These are phyloP conservation scores for Vesta saturnalis DNA, from an alignment of 2,888 invertebrate genomes.

Conservation along the genomic window DNA sequence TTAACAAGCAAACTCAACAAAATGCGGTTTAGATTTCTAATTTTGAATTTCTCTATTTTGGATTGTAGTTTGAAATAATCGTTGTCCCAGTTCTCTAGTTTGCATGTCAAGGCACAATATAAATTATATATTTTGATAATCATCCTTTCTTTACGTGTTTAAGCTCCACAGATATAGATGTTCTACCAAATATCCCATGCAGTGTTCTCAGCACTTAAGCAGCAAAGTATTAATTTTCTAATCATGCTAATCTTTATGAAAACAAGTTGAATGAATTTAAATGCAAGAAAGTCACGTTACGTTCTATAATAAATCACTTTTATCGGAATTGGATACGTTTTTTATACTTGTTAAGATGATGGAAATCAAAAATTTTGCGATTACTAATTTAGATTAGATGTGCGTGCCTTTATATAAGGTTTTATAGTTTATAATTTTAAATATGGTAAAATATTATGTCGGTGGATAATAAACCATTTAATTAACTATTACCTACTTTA, in stretches of 20 bases:
- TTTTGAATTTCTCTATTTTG: constrained; percentile 27
- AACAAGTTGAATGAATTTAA: not conserved
- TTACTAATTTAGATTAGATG: not conserved
- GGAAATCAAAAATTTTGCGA: not conserved
- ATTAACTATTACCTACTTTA: not conserved
- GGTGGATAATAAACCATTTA: not conserved
- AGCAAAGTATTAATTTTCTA: not conserved
- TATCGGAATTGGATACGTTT: not conserved
- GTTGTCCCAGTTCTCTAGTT: constrained; percentile 14
- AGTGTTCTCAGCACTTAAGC: too few relatives aligned
- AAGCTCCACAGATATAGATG: too few relatives aligned
- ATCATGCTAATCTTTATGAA: not conserved
- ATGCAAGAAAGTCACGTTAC: not conserved
- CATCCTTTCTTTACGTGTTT: not conserved
- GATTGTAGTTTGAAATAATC: constrained; percentile 10
- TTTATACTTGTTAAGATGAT: not conserved
- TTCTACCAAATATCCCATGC: too few relatives aligned
- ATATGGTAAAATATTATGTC: not conserved
- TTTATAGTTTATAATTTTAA: not conserved
- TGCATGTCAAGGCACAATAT: not conserved
- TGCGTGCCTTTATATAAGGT: not conserved
- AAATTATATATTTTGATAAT: not conserved
- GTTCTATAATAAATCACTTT: constrained; percentile 3
- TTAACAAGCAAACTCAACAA: constrained; percentile 31
- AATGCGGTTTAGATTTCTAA: constrained; percentile 32